Percentiles rank a stretch among this genome's conserved stretches.
phyloP scores from a whole-genome alignment of 2,888 invertebrate species.

The Stenodema calcarata region DNA sequence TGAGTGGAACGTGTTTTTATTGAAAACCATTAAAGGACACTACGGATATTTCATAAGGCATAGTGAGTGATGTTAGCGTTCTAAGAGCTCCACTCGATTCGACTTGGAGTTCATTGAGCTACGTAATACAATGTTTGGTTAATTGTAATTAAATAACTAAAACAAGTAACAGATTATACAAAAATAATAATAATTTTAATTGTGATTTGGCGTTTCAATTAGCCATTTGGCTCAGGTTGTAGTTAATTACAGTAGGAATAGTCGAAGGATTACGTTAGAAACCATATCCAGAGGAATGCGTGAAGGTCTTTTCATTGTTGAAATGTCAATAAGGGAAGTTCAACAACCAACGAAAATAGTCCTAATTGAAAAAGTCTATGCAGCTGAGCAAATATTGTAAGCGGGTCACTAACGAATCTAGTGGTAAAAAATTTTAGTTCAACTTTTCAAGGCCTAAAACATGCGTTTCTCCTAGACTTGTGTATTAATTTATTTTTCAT shows the following conservation, averaged over 20 bases:
- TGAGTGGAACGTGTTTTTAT: background rate
- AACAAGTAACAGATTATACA: too few species aligned
- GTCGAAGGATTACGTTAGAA: too few species aligned
- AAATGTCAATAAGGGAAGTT: background rate
- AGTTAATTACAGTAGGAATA: too few species aligned
- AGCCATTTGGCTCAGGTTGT: too few species aligned
- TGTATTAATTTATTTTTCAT: background rate
- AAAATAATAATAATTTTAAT: too few species aligned
- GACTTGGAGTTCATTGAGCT: background rate
- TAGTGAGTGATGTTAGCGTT: background rate
- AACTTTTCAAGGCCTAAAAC: background rate
- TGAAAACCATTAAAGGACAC: background rate
- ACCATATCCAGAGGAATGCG: too few species aligned
- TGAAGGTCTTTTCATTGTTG: too few species aligned
- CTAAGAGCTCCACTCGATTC: background rate
- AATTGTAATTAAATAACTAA: too few species aligned
- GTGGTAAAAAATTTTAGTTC: background rate
- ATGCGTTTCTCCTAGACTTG: background rate
- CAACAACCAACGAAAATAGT: background rate
- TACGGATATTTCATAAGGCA: background rate
- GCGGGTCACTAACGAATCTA: background rate
- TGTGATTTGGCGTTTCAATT: too few species aligned
- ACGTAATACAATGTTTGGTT: too few species aligned
- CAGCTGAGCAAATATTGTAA: conserved; percentile 28
- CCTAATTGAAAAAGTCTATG: background rate